A percentile compares a stretch with the other conserved stretches of the same genome.
phyloP scores from a whole-genome alignment of 2,888 invertebrate species.

The Polymixis lichenea region DNA sequence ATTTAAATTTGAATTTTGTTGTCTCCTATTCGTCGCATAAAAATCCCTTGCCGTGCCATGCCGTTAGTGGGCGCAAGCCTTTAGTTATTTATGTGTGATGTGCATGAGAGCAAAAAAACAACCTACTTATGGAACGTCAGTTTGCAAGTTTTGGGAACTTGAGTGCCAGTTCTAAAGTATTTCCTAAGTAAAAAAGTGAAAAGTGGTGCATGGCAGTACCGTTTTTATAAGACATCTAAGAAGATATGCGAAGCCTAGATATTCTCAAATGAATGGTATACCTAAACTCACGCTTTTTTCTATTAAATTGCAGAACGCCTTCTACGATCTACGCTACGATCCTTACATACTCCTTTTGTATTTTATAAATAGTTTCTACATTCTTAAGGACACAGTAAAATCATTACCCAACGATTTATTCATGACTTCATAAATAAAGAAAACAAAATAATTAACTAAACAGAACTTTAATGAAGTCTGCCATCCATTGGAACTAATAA shows the following conservation, averaged over 20 bases:
- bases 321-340: too few relatives aligned
- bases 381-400: neutral
- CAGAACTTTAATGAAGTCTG: conserved; percentile 5
- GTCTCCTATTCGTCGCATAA: too few relatives aligned
- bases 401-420: neutral
- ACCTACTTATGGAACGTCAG: too few relatives aligned
- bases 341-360: too few relatives aligned
- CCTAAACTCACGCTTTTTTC: too few relatives aligned
- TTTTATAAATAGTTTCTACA: neutral
- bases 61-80: too few relatives aligned
- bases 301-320: too few relatives aligned
- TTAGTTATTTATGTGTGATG: too few relatives aligned
- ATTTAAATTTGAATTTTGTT: too few relatives aligned
- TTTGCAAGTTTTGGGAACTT: neutral
- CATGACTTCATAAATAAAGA: neutral
- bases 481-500: conserved; percentile 18
- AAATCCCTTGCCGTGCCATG: too few relatives aligned
- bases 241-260: neutral
- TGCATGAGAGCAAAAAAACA: neutral
- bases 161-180: neutral
- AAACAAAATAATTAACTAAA: conserved; percentile 13
- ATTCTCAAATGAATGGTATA: neutral
- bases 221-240: neutral
- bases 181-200: neutral
- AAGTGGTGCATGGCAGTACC: neutral